Evolutionary conservation across 2,888 invertebrate genomes (phyloP), one percentile per base, ranked within the genome.

Genomic region (Campoletis raptor): DNA sequence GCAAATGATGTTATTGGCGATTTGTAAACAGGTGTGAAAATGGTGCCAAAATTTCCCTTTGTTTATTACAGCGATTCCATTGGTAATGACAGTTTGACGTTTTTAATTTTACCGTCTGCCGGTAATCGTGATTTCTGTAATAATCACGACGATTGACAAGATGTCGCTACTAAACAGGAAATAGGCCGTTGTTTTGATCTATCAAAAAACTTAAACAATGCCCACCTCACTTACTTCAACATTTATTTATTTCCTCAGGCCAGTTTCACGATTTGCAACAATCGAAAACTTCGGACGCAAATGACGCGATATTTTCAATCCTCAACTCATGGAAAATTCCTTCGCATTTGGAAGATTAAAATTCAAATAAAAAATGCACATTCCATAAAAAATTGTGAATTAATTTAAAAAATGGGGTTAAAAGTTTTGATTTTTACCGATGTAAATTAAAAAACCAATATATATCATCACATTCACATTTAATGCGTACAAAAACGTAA

Each of bases 401-500:
- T 15, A 30, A 12, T 12, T 30, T 15, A 1, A 15, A 30, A 7
- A 30, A 30, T 61, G 0, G 30, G 15, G 15, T 9, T 24, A 24
- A 2, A 48, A 30, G 6, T 18, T 36, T 52, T 8, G 8, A n/a
- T 12, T 30, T 5, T 18, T 21, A 21, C 5, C 24, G 24, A 89
- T 73, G 80, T 87, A 88, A 85, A 88, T 77, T 66, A 81, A 36
- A n/a, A 52, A 89, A 80, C 87, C 37, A 37, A 72, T 36, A 83
- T 87, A 89, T 89, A 45, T 89, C 83, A 88, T 89, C 89, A 87
- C 87, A 87, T 86, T 89, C 88, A 90, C 72, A 72, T 90, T 90
- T 89, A 88, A 91, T 90, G 88, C 88, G 88, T 88, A 90, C 83
- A 90, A 90, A 88, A 90, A 90, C 87, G 84, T 89, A 90, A 90